A percentile compares a stretch with the other conserved stretches of the same genome.
Conservation (phyloP, 2,888 invertebrate species). For the Caenorhabditis sinica region DNA sequence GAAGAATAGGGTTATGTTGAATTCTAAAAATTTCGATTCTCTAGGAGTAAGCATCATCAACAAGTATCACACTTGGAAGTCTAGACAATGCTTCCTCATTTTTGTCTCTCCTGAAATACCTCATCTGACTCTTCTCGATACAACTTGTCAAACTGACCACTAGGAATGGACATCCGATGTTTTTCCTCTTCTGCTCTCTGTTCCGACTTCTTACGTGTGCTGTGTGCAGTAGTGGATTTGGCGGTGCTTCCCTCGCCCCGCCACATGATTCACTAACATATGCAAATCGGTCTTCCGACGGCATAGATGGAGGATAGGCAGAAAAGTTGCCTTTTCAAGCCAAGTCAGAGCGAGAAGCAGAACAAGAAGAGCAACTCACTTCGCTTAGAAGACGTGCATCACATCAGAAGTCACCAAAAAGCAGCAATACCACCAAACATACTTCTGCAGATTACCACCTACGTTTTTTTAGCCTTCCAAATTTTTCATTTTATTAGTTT, state of each 20-base stretch:
- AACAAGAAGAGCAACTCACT: conserved; percentile 38
- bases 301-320: conserved; percentile 41
- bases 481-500: neutral
- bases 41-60: too few relatives aligned
- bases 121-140: neutral
- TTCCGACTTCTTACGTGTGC: conserved; percentile 24
- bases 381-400: conserved; percentile 55
- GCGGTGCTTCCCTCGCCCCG: conserved; percentile 22
- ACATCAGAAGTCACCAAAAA: conserved; percentile 56
- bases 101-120: too few relatives aligned
- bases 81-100: too few relatives aligned
- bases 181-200: conserved; percentile 10
- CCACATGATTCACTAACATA: conserved; percentile 67
- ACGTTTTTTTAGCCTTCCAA: conserved; percentile 2
- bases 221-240: conserved; percentile 24
- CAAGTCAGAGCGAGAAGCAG: conserved; percentile 23
- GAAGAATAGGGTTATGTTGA: too few relatives aligned
- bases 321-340: conserved; percentile 45
- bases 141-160: neutral
- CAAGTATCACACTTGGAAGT: too few relatives aligned
- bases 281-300: conserved; percentile 61
- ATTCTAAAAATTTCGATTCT: too few relatives aligned
- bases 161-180: neutral
- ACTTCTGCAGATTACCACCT: conserved; percentile 29
- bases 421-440: conserved; percentile 5